Percentiles rank a stretch among this genome's conserved stretches.
These are phyloP conservation scores for Andricus grossulariae DNA, from an alignment of 1,140 invertebrate species.

Conservation along the genomic window DNA sequence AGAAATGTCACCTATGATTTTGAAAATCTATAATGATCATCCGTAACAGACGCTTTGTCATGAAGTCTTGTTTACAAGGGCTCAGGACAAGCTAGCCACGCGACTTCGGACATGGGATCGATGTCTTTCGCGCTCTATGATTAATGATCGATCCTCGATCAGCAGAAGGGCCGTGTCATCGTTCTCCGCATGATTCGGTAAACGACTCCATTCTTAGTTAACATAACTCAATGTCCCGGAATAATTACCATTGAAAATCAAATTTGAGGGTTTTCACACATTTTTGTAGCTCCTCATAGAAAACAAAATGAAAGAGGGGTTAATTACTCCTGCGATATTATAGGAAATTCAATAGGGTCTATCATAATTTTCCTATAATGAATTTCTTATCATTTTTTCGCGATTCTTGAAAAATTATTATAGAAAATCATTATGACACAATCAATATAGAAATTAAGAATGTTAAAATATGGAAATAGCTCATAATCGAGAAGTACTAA, in stretches of 20 bases:
- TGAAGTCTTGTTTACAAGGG: constrained; percentile 12
- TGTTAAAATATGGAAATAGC: too few relatives aligned
- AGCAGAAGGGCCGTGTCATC: constrained; percentile 64
- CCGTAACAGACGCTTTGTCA: constrained; percentile 1
- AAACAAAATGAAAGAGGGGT: too few relatives aligned
- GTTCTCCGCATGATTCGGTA: constrained; percentile 45
- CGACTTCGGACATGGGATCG: constrained; percentile 36
- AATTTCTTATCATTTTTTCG: too few relatives aligned
- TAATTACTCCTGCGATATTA: too few relatives aligned
- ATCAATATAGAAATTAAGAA: too few relatives aligned
- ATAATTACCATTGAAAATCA: neutral
- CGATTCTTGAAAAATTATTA: too few relatives aligned
- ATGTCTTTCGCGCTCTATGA: constrained; percentile 55
- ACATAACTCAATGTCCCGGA: neutral
- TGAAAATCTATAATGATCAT: neutral
- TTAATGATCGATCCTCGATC: constrained; percentile 68
- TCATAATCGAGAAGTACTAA: too few relatives aligned
- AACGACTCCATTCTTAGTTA: constrained; percentile 32
- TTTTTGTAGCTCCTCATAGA: too few relatives aligned
- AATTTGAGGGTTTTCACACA: neutral
- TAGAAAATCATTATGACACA: too few relatives aligned
- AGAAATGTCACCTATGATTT: constrained; percentile 40
- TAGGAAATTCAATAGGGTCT: too few relatives aligned
- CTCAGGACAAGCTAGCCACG: constrained; percentile 2
- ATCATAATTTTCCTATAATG: too few relatives aligned